These are phyloP conservation scores for Epizoanthus scotinus DNA, from an alignment of 92 coral and sea anemone species.

Conservation along the genomic window DNA sequence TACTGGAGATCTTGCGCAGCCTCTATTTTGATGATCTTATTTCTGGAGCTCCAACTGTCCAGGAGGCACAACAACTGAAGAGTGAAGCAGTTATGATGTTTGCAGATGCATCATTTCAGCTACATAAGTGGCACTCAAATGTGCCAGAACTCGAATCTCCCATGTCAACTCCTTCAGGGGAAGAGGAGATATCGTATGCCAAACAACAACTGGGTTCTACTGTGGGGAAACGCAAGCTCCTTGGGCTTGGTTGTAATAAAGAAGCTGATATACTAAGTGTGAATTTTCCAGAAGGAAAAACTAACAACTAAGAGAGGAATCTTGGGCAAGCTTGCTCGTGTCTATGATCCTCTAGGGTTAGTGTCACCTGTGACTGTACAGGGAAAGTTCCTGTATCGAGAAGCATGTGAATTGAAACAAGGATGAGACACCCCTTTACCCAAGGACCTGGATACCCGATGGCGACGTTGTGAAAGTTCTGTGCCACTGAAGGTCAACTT, in stretches of 20 bases:
- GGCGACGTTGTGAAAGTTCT: too few relatives aligned
- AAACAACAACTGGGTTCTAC: slow-evolving; percentile 10
- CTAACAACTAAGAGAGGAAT: slow-evolving; percentile 5
- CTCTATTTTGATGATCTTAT: slow-evolving; percentile 32
- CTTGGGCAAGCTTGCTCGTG: slow-evolving; percentile 5
- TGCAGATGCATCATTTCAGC: slow-evolving; percentile 8
- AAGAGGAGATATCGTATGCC: slow-evolving; percentile 7
- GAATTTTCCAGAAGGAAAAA: background rate
- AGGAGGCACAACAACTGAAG: slow-evolving; percentile 23
- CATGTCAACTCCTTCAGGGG: background rate
- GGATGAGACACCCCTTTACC: slow-evolving; percentile 1
- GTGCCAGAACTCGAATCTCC: slow-evolving; percentile 5
- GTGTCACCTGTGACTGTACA: background rate
- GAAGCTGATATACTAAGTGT: background rate
- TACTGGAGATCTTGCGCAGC: slow-evolving; percentile 15
- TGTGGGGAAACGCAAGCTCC: background rate
- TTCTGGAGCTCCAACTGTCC: slow-evolving; percentile 28
- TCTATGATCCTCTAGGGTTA: slow-evolving; percentile 13
- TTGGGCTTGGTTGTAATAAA: background rate
- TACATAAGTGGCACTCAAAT: too few relatives aligned
- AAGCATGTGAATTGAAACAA: background rate
- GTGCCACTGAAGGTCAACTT: background rate
- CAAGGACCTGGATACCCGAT: too few relatives aligned
- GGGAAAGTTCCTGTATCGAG: background rate
- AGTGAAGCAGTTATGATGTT: slow-evolving; percentile 1